Conservation (phyloP, 2,888 invertebrate genomes). For the Pandemis heparana region DNA sequence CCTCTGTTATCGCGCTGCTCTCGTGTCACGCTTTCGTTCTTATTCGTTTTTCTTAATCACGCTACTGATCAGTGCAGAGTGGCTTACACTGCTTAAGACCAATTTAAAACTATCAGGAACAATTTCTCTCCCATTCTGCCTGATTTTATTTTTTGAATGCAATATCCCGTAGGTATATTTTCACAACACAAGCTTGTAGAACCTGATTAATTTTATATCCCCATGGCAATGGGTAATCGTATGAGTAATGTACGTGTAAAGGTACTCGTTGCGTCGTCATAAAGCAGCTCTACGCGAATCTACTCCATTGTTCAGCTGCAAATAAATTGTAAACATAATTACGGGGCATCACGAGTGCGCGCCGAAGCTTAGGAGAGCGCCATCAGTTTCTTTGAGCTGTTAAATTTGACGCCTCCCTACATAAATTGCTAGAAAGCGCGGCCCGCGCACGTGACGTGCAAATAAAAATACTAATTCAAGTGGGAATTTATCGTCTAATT, state of each 20-base stretch:
- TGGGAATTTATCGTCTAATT: conserved; percentile 78
- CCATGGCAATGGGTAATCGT: conserved; percentile 34
- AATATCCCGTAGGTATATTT: not conserved
- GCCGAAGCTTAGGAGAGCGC: conserved; percentile 65
- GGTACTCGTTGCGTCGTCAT: conserved; percentile 42
- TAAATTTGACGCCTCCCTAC: conserved; percentile 74
- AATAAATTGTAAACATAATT: conserved; percentile 75
- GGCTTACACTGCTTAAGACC: conserved; percentile 60
- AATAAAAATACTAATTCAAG: conserved; percentile 80
- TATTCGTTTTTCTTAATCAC: conserved; percentile 80
- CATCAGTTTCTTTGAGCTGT: conserved; percentile 76
- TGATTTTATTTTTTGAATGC: not conserved
- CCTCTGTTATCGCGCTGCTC: conserved; percentile 78
- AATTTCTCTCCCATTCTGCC: conserved; percentile 18
- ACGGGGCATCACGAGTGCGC: conserved; percentile 68
- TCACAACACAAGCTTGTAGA: conserved; percentile 1
- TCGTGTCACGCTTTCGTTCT: conserved; percentile 81
- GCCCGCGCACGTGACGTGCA: conserved; percentile 77
- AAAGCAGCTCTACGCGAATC: conserved; percentile 49
- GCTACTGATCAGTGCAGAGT: conserved; percentile 67
- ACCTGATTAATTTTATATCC: conserved; percentile 31
- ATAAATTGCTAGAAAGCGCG: conserved; percentile 71
- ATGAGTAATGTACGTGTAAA: conserved; percentile 41
- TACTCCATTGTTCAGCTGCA: conserved; percentile 60
- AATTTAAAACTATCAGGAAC: conserved; percentile 33